Percentiles rank a stretch among this genome's conserved stretches.
Evolutionary conservation across 2,888 invertebrate species (phyloP).

Genomic region (Miltochrista miniata): DNA sequence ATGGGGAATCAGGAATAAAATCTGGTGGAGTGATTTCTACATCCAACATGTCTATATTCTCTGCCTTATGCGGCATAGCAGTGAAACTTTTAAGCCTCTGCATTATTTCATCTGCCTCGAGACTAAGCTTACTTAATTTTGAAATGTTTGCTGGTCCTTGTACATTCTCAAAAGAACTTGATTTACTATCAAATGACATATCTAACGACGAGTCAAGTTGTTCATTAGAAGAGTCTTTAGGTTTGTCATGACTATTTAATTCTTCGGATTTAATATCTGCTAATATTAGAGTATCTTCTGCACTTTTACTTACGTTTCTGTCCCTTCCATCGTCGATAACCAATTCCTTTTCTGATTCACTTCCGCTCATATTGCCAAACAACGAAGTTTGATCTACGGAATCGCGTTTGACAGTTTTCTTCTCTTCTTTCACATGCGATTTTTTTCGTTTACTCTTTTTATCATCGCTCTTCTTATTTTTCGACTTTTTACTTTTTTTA

Average conservation of each 20-base stretch:
- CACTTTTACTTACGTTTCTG: constrained; percentile 30
- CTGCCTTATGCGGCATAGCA: constrained; percentile 57
- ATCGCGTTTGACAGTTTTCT: constrained; percentile 13
- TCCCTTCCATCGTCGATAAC: constrained; percentile 56
- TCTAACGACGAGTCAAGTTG: constrained; percentile 13
- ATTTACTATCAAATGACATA: constrained; percentile 16
- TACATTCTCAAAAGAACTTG: constrained; percentile 15
- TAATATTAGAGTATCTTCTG: constrained; percentile 33
- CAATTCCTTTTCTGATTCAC: constrained; percentile 61
- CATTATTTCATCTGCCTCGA: constrained; percentile 59
- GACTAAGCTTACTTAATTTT: constrained; percentile 60
- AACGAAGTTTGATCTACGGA: constrained; percentile 20
- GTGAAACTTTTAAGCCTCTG: constrained; percentile 57
- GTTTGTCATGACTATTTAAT: constrained; percentile 2
- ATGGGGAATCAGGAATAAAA: constrained; percentile 26
- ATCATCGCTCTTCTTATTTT: constrained; percentile 34
- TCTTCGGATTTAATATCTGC: constrained; percentile 18
- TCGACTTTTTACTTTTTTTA: constrained; percentile 51
- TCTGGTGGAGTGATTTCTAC: constrained; percentile 30
- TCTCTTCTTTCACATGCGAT: constrained; percentile 17
- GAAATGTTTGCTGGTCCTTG: constrained; percentile 41
- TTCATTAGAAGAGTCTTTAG: constrained; percentile 8
- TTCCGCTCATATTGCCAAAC: constrained; percentile 41
- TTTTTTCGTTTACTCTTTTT: constrained; percentile 30
- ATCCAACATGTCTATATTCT: constrained; percentile 33